Percentiles rank a stretch among this genome's conserved stretches.
Evolutionary conservation across 2,797 vertebrate genomes (phyloP).

Genomic region (Sternotherus odoratus): DNA sequence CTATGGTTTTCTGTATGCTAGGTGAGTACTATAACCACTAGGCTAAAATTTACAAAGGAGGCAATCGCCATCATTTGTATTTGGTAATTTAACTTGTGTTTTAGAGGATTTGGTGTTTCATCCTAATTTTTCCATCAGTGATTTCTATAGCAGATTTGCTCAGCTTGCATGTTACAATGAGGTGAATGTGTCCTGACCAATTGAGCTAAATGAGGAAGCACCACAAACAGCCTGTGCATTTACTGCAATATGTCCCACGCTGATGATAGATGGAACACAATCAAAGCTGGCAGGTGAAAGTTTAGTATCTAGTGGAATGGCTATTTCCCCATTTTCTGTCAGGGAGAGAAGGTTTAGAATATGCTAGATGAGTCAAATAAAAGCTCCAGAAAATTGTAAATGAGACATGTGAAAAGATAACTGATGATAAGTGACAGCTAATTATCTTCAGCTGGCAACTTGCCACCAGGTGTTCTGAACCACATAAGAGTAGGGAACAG

Average conservation of each 20-base stretch:
- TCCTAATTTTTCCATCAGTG: not conserved
- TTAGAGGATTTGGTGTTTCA: not conserved
- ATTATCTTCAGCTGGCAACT: conserved; percentile 36
- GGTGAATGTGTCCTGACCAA: not conserved
- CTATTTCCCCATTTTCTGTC: not conserved
- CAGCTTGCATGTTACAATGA: accelerated
- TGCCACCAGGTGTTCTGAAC: conserved; percentile 40
- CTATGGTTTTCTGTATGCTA: not conserved
- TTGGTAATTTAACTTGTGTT: not conserved
- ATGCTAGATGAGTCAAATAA: conserved; percentile 34
- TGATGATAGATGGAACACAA: not conserved
- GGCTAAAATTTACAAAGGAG: not conserved
- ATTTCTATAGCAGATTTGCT: not conserved
- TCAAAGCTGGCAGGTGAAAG: conserved; percentile 20
- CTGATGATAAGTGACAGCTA: conserved; percentile 59
- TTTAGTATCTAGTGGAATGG: not conserved
- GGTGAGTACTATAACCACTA: not conserved
- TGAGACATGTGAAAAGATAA: conserved; percentile 49
- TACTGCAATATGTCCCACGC: not conserved
- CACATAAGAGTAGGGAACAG: conserved; percentile 8
- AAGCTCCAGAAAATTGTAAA: conserved; percentile 47
- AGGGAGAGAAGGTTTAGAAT: conserved; percentile 34
- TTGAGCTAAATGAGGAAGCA: not conserved
- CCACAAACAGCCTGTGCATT: not conserved
- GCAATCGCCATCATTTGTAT: not conserved